A percentile compares a stretch with the other conserved stretches of the same genome.
Evolutionary conservation across 2,888 invertebrate genomes (phyloP).

Genomic region (Drosophila trichaetosa): DNA sequence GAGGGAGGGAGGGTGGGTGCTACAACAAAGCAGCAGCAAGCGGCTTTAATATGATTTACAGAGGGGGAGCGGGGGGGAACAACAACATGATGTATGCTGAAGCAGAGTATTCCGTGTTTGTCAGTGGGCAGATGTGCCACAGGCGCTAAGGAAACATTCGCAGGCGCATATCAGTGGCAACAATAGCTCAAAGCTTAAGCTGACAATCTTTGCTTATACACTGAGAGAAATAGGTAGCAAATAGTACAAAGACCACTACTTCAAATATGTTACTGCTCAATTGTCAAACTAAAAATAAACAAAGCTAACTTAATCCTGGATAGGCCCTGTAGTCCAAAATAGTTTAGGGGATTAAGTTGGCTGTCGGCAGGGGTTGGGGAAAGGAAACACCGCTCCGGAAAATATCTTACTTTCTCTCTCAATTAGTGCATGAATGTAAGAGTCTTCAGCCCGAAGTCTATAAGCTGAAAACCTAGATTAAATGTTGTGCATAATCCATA

Average conservation of each 20-base stretch:
- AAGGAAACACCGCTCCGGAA: background rate
- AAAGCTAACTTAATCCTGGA: background rate
- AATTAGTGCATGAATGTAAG: background rate
- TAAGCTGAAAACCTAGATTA: background rate
- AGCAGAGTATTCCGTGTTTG: conserved; percentile 36
- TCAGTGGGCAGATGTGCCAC: conserved; percentile 57
- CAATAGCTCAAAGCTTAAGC: conserved; percentile 18
- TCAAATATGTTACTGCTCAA: background rate
- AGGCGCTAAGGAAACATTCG: conserved; percentile 48
- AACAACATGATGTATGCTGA: conserved; percentile 3
- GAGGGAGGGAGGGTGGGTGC: conserved; percentile 7
- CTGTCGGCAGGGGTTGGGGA: background rate
- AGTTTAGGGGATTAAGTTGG: background rate
- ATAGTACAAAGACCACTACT: background rate
- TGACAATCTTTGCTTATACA: conserved; percentile 24
- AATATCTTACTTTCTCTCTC: background rate
- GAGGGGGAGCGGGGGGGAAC: background rate
- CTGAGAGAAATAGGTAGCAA: conserved; percentile 11
- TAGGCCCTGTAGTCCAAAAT: background rate
- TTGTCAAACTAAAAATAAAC: background rate
- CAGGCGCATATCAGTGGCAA: conserved; percentile 40
- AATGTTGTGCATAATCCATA: background rate
- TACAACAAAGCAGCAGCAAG: conserved; percentile 17
- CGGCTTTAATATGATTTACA: conserved; percentile 74
- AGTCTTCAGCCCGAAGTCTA: background rate